These are phyloP conservation scores for Tenthredo livida DNA, from an alignment of 2,888 invertebrate genomes.

Conservation along the genomic window DNA sequence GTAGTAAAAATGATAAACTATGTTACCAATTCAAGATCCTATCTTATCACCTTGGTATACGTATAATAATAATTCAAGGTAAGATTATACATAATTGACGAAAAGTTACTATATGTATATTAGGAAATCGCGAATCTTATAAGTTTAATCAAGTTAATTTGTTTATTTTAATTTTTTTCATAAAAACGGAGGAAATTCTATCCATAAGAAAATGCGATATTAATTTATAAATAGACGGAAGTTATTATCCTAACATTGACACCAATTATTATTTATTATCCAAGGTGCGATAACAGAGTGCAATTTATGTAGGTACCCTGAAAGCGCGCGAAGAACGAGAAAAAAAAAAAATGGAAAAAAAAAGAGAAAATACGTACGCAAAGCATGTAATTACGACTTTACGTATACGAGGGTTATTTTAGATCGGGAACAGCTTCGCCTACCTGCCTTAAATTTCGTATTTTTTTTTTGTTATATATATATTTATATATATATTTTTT, in stretches of 20 bases:
- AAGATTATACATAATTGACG: neutral
- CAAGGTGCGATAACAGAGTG: neutral
- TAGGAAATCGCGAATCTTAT: neutral
- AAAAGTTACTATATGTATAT: neutral
- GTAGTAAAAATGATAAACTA: neutral
- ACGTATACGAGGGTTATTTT: neutral
- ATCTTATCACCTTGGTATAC: neutral
- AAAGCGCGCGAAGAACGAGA: neutral
- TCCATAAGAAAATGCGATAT: neutral
- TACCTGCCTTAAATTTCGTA: neutral
- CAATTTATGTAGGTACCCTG: neutral
- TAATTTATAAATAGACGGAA: neutral
- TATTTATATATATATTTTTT: no score
- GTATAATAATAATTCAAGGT: neutral
- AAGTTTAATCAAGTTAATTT: neutral
- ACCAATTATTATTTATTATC: neutral
- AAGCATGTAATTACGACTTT: neutral
- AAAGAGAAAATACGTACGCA: neutral
- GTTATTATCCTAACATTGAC: slow-evolving; percentile 1
- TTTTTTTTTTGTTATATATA: neutral
- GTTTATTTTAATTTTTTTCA: neutral
- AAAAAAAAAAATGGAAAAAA: neutral
- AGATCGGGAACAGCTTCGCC: neutral
- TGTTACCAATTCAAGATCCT: neutral
- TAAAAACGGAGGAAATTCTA: neutral